Evolutionary conservation across 1,140 invertebrate genomes (phyloP), one percentile per base, ranked within the genome.

Genomic region (Ylistrum balloti): DNA sequence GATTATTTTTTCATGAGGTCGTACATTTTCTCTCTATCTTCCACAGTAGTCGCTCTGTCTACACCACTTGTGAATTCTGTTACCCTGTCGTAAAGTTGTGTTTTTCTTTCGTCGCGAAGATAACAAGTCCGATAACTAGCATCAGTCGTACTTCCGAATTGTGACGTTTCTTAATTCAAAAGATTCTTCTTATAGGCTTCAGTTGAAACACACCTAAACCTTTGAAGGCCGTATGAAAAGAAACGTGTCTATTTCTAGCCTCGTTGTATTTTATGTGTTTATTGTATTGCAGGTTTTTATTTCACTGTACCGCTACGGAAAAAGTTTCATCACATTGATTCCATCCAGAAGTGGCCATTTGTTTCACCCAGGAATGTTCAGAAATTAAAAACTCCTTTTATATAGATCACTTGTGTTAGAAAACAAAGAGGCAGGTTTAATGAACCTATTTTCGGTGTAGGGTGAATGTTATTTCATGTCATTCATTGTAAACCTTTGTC

Each of bases 11-110:
- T 9, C 56, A 28, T n/a, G 22, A 5, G 0, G 56, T 74, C n/a
- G 56, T 74, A 74, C 56, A 28, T 74, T 74, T 74, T 45, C 17
- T 74, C 56, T 74, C n/a, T 74, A 74, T 28, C 56, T 5, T 74
- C n/a, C 22, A 74, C 56, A 74, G 56, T 74, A 74, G 56, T 74
- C 56, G 17, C n/a, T 17, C 56, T 74, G 56, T 74, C 56, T 74
- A 28, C n/a, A 74, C 56, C 41, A 74, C 56, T 74, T 74, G 56
- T 74, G 13, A n/a, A 74, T 74, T 74, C 28, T 28, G 56, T 74
- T 28, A 74, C 56, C 56, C 0, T 28, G 56, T 74, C n/a, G 56
- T 74, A 28, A 28, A 74, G 56, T 28, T 28, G 56, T 74, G 9
- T 11, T 28, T 28, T 74, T 28, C 56, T 74, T 74, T 74, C 56